Conservation (phyloP, 2,888 invertebrate genomes). For the Dorcus hopei region DNA sequence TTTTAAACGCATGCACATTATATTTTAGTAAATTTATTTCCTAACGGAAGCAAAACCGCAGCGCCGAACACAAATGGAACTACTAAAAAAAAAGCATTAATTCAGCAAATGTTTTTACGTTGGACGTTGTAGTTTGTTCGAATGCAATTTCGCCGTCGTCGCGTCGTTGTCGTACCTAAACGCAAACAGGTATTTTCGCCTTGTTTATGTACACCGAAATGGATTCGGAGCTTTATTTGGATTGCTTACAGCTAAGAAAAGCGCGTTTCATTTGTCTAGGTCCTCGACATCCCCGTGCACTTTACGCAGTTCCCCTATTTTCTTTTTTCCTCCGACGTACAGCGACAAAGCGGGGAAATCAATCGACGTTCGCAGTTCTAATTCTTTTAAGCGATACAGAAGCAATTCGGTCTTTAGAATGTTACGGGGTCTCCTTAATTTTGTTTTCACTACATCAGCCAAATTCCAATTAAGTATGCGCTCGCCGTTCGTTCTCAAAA, state of each 20-base stretch:
- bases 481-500: neutral
- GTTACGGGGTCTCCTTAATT: conserved; percentile 1
- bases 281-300: neutral
- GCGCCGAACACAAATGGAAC: neutral
- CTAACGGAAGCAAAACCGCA: neutral
- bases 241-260: neutral
- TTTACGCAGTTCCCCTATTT: neutral
- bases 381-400: neutral
- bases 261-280: neutral
- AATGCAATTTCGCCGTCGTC: neutral
- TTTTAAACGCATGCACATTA: neutral
- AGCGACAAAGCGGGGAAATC: neutral
- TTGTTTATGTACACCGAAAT: neutral
- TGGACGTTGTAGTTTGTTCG: neutral
- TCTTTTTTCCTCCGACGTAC: neutral
- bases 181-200: neutral
- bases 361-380: neutral
- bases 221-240: neutral
- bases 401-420: conserved; percentile 1
- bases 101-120: neutral
- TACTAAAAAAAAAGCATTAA: neutral
- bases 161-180: neutral
- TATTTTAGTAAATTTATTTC: neutral
- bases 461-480: neutral
- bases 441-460: conserved; percentile 2